Base-by-base conservation (phyloP, 2,888 invertebrate species). In the Clistopyga incitator region DNA sequence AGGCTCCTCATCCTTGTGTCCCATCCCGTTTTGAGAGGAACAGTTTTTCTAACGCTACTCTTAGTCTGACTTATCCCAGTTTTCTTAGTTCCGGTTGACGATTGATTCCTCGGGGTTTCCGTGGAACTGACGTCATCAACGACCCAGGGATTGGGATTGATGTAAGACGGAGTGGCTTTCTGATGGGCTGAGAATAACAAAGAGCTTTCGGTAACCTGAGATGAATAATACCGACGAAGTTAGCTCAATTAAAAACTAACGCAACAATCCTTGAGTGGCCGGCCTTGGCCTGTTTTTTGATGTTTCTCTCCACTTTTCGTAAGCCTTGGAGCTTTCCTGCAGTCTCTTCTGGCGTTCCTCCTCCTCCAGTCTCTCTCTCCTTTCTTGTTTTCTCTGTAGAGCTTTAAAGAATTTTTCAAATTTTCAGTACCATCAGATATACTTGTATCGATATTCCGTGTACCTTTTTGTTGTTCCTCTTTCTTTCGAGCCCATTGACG, bases 71-170 rank as follows among this genome's bases (percentile, higher is more conserved):
- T 77, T 67, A 54, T 76, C 11, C 47, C 45, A 23, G 76, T 72
- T 38, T 80, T 86, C 6, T 72, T 81, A 6, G 50, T 34, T 13
- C 84, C 84, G 0, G 75, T 67, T 29, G 83, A 78, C 45, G 87
- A 76, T 23, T 52, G 54, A 54, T 20, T 85, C 81, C 38, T 88
- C 81, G 6, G 6, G 38, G 50, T 85, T 61, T 81, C 47, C 34
- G 54, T 71, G 25, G 38, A 45, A 29, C 61, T 76, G 42, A 45
- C 29, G n/a, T 87, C 85, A 15, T 88, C 88, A 90, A 93, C 94
- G n/a, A 93, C 91, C 96, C 96, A 96, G 0, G 96, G 96, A 42
- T 94, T 94, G 1, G 96, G 96, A 90, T 96, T 96, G 80, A 96
- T 93, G 87, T 95, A 96, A 90, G 95, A 95, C 15, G 96, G 96